phyloP scores from a whole-genome alignment of 1,140 invertebrate genomes.

The Heliconius nattereri region DNA sequence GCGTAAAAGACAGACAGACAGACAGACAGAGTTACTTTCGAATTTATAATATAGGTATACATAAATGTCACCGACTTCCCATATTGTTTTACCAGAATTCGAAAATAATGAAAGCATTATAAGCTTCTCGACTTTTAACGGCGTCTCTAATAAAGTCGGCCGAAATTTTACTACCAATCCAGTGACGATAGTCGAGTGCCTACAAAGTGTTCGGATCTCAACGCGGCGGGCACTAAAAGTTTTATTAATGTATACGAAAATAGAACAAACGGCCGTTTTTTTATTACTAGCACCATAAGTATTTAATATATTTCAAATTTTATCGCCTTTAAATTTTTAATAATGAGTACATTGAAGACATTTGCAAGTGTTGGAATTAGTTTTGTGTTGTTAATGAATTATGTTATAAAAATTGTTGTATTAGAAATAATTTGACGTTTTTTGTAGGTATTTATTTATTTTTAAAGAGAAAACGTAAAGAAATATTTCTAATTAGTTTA shows the following conservation, averaged over 20 bases:
- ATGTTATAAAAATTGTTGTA: too few relatives aligned
- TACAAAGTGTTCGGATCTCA: slow-evolving; percentile 30
- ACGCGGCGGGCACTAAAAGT: slow-evolving; percentile 41
- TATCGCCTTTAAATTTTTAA: slow-evolving; percentile 34
- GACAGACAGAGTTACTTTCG: too few relatives aligned
- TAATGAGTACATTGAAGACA: slow-evolving; percentile 34
- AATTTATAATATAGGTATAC: too few relatives aligned
- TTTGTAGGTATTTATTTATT: too few relatives aligned
- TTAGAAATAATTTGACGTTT: too few relatives aligned
- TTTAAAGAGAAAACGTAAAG: too few relatives aligned
- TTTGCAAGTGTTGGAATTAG: slow-evolving; percentile 10
- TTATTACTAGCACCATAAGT: slow-evolving; percentile 31
- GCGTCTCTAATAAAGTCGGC: slow-evolving; percentile 23
- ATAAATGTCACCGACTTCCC: not conserved
- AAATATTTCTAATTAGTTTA: too few relatives aligned
- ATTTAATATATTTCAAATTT: slow-evolving; percentile 46
- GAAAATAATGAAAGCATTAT: slow-evolving; percentile 23
- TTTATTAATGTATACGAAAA: slow-evolving; percentile 42
- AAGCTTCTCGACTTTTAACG: slow-evolving; percentile 17
- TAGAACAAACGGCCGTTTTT: slow-evolving; percentile 45
- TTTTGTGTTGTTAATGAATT: not conserved
- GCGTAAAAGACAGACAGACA: too few relatives aligned
- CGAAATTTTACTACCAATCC: slow-evolving; percentile 37
- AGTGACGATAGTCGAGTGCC: slow-evolving; percentile 36
- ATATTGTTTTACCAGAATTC: not conserved